These are phyloP conservation scores for Cephus rjabovi DNA, from an alignment of 2,888 invertebrate species.

Conservation along the genomic window DNA sequence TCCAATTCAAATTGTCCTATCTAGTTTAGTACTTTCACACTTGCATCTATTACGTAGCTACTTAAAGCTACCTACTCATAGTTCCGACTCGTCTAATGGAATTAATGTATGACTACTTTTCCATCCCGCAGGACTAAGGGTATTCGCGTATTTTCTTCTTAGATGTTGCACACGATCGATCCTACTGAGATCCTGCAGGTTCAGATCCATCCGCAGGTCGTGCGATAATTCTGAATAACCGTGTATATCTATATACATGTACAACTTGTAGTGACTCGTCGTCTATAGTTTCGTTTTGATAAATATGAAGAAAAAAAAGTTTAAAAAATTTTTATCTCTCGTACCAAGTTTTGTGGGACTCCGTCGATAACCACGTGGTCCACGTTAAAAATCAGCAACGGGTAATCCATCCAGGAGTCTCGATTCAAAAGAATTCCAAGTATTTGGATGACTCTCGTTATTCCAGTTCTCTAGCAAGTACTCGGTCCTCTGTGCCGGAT, in stretches of 20 bases:
- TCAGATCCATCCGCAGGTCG: too few relatives aligned
- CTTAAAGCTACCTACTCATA: neutral
- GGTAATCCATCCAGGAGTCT: neutral
- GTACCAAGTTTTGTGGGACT: neutral
- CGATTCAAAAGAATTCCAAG: neutral
- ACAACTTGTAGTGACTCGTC: too few relatives aligned
- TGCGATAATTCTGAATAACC: too few relatives aligned
- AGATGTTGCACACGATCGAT: too few relatives aligned
- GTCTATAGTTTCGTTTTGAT: too few relatives aligned
- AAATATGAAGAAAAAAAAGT: too few relatives aligned
- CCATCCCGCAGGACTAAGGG: too few relatives aligned
- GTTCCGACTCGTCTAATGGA: neutral
- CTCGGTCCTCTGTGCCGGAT: neutral
- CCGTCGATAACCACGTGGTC: neutral
- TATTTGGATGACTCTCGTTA: neutral
- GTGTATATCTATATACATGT: too few relatives aligned
- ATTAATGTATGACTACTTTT: neutral
- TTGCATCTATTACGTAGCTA: neutral
- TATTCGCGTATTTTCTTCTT: too few relatives aligned
- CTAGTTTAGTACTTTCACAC: constrained; percentile 11
- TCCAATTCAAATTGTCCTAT: constrained; percentile 28
- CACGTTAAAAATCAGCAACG: neutral
- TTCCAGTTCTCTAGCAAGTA: neutral
- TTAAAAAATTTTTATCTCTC: too few relatives aligned
- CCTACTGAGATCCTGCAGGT: too few relatives aligned